Base-by-base conservation (phyloP, 1,140 invertebrate genomes). In the Rhyacophila brunnea region DNA sequence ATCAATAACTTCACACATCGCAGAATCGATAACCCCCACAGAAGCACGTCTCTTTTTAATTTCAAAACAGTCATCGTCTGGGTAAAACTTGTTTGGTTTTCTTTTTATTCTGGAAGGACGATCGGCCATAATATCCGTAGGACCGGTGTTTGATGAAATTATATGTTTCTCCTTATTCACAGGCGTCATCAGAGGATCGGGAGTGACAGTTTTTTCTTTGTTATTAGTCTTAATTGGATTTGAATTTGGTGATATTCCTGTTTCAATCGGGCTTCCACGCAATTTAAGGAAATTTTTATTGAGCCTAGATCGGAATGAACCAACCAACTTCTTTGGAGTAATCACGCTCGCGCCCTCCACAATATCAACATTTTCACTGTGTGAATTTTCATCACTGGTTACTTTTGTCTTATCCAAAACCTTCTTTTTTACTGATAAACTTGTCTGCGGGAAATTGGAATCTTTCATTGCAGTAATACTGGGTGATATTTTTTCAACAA, bases 31-130 rank as follows among this genome's bases (percentile, higher is more conserved):
- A 9, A 28, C 23, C 23, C 4, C 4, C 9, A 40, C 34, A 2
- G 51, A 54, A 34, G 42, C 51, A 6, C 42, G 34, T 2, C 40
- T 40, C 9, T 44, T 45, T 23, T 23, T 10, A 14, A 47, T 20
- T 40, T n/a, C 13, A 56, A 56, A 20, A 28, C 17, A 18, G 28
- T 15, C 38, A 13, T 68, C 44, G 44, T 78, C 70, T n/a, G 38
- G 17, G 18, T 71, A 71, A 64, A 74, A 77, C 60, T 78, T 79
- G 53, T 74, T 78, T 19, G 77, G 77, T 66, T 71, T 74, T 64
- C 71, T 71, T 67, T 74, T 77, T 15, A 71, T 57, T n/a, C 77
- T 67, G 6, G 70, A 64, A 13, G 77, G 77, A 56, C 77, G 70
- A 19, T 74, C 71, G 18, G 34, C 20, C 6, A 1, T 15, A 17